A percentile compares a stretch with the other conserved stretches of the same genome.
phyloP scores from a whole-genome alignment of 2,797 vertebrate species.

The Hippopotamyrus pictus region DNA sequence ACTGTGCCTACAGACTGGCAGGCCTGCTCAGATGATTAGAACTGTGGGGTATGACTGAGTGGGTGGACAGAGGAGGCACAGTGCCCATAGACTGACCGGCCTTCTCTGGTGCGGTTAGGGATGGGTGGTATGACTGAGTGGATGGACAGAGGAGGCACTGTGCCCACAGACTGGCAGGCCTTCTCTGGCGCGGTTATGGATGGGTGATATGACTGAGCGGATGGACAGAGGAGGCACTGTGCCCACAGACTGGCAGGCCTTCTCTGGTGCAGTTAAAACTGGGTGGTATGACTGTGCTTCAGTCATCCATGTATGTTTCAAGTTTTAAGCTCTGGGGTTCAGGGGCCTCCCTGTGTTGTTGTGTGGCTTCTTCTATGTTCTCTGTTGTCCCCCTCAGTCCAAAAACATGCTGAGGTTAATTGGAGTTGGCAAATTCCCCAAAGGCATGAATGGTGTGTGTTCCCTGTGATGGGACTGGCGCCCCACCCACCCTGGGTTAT shows the following conservation, averaged over 20 bases:
- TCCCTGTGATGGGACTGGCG: not conserved
- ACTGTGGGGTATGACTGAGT: no score
- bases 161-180: no score
- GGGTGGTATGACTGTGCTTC: not conserved
- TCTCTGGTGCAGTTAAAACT: not conserved
- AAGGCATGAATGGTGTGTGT: not conserved
- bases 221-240: not conserved
- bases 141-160: no score
- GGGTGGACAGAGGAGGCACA: no score
- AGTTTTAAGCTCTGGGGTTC: not conserved
- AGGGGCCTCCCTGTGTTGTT: not conserved
- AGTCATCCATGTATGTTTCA: not conserved
- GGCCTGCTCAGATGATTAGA: no score
- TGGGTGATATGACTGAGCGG: no score
- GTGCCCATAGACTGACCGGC: no score
- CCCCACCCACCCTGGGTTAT: not conserved
- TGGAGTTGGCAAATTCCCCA: not conserved
- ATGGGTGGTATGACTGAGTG: no score
- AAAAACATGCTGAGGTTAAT: not conserved
- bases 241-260: not conserved
- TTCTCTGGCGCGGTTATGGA: no score
- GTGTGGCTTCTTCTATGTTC: not conserved
- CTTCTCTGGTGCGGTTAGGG: rapidly evolving
- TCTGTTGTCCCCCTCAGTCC: not conserved
- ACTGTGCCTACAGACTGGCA: no score